phyloP scores from a whole-genome alignment of 1,140 invertebrate species.

The Arctopsyche grandis region DNA sequence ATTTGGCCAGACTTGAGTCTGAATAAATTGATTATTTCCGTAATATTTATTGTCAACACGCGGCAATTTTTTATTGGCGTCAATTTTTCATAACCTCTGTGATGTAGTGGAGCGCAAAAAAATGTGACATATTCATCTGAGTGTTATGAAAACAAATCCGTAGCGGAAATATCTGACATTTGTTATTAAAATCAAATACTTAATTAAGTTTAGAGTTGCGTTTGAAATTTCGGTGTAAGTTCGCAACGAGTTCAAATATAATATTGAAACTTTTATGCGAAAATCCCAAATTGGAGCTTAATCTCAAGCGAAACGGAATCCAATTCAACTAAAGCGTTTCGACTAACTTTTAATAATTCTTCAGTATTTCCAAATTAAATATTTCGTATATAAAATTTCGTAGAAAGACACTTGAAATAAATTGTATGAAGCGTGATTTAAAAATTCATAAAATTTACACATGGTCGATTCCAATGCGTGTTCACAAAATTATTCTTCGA shows the following conservation, averaged over 20 bases:
- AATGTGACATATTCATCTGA: neutral
- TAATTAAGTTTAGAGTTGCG: conserved; percentile 6
- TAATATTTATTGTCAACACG: neutral
- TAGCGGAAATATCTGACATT: neutral
- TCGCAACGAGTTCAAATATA: neutral
- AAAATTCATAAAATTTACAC: too few relatives aligned
- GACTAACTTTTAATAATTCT: neutral
- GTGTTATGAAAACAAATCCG: neutral
- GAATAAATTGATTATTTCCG: conserved; percentile 12
- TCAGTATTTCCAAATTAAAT: too few relatives aligned
- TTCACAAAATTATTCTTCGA: too few relatives aligned
- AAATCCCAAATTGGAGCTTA: neutral
- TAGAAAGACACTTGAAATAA: too few relatives aligned
- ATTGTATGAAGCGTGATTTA: too few relatives aligned
- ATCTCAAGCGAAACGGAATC: neutral
- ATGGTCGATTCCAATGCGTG: too few relatives aligned
- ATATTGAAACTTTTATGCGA: neutral
- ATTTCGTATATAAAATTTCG: too few relatives aligned
- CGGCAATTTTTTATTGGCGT: neutral
- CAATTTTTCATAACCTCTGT: neutral
- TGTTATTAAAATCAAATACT: neutral
- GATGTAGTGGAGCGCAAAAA: neutral
- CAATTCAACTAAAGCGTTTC: neutral
- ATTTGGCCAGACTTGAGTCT: neutral
- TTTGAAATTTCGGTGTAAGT: neutral